Base-by-base conservation (phyloP, 2,797 vertebrate species). In the Sebastes goodei region DNA sequence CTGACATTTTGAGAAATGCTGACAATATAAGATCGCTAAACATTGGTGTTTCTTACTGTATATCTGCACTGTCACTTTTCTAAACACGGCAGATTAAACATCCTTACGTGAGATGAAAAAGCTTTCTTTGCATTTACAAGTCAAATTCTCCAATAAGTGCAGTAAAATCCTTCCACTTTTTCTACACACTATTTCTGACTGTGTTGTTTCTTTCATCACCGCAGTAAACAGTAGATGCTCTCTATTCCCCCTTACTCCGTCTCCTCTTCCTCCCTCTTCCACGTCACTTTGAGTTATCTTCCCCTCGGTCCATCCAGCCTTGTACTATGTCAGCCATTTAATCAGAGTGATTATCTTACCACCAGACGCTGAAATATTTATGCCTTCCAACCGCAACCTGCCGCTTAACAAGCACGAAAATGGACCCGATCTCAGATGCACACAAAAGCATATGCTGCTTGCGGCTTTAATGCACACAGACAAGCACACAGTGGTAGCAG, bases 351-450 rank as follows among this genome's bases (percentile, higher is more conserved):
- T 88, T 92, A 83, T 89, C 91, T 95, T 88, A 52, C 89, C 82
- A 59, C 78, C 88, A 84, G 68, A 87, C 27, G 0, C 87, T 92
- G 83, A 92, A 94, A 95, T 91, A 95, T 85, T 84, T 78, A 86
- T 93, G 89, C 61, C 29, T 74, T 75, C 81, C 69, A 30, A 92
- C 91, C 72, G 0, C 94, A 90, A 53, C 61, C 89, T 83, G 93
- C 78, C 86, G n/a, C 82, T 91, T 56, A 60, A 90, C 87, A 68
- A 83, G 89, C 77, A 15, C 10, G 60, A 56, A 88, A 81, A 72
- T n/a, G 81, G 85, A 80, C 14, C 74, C 5, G 6, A 49, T 76
- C 78, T 78, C 55, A 61, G 69, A 80, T 21, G 65, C 71, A 49
- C 74, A 67, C 42, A 35, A 23, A 74, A 21, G 61, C 72, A 60